Conservation (phyloP, 2,113 vertebrate species). For the Lasiurus borealis region DNA sequence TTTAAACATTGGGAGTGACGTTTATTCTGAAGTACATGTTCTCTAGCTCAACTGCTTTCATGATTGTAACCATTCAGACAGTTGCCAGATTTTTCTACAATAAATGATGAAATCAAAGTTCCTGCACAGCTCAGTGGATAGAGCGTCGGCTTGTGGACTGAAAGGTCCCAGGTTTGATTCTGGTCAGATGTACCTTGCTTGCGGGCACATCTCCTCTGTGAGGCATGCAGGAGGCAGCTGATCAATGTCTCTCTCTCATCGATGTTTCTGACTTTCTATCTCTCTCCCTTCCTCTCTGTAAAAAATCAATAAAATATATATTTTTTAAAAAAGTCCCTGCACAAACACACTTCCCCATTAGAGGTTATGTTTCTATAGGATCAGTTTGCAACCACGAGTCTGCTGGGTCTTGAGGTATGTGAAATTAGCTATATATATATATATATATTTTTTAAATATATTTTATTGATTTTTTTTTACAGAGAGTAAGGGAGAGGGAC, state of each 20-base stretch:
- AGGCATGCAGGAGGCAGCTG: too few species aligned
- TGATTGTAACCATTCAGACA: neutral
- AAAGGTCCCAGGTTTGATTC: too few species aligned
- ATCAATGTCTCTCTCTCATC: too few species aligned
- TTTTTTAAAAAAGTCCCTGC: neutral
- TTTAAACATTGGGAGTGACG: fast-evolving
- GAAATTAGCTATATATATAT: neutral
- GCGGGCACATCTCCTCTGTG: too few species aligned
- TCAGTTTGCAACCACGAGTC: neutral
- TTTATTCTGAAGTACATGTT: neutral
- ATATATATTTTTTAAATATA: too few species aligned
- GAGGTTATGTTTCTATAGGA: neutral
- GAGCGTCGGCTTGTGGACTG: too few species aligned
- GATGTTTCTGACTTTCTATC: too few species aligned
- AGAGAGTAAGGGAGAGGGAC: too few species aligned
- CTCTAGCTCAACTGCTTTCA: neutral
- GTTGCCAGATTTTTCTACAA: neutral
- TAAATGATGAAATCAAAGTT: neutral
- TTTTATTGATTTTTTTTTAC: too few species aligned
- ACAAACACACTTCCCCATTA: neutral
- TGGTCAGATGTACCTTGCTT: too few species aligned
- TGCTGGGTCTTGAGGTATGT: neutral
- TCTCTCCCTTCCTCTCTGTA: too few species aligned
- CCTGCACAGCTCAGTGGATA: neutral
- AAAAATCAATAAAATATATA: too few species aligned